Evolutionary conservation across 2,113 vertebrate genomes (phyloP), one percentile per base, ranked within the genome.

Genomic region (Protomyctophum bolini): DNA sequence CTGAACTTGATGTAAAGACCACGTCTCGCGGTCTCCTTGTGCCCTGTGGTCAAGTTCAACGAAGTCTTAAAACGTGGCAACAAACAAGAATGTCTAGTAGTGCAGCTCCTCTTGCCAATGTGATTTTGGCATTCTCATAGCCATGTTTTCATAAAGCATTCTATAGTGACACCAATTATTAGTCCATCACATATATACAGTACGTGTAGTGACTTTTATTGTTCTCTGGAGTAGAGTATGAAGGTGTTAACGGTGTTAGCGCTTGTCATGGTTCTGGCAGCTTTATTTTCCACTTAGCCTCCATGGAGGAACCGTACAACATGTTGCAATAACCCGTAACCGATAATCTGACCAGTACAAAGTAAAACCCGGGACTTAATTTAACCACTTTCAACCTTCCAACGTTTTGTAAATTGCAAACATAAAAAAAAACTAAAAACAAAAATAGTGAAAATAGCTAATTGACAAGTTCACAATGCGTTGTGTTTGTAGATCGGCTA

Each of bases 191-290:
- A 63, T 10, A 66, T 10, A 12, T 47, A 21, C 21, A 21, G 21
- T 21, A 66, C 33, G 14, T 69, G 81, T 62, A 67, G 70, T 63
- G 61, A 28, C 69, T 58, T 54, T 57, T 84, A 70, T 55, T 81
- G 70, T 47, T n/a, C 11, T 75, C 77, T 76, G 83, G 68, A 68
- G 83, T 41, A 11, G 63, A 72, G 69, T 83, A 77, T 56, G 79
- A 65, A 84, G 0, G 80, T 80, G 81, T 90, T 86, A 86, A 86
- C 80, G 72, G 73, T 49, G 65, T 84, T 62, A 63, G 70, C 52
- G 80, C 63, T 78, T 76, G 83, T 81, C 76, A 81, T 82, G 70
- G 66, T 68, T 77, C 76, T 85, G 87, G 86, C 87, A 79, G 72
- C 76, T 68, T 67, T 11, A 82, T 63, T 85, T 88, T 89, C 86